phyloP scores from a whole-genome alignment of 2,797 vertebrate species.

The Loriculus beryllinus region DNA sequence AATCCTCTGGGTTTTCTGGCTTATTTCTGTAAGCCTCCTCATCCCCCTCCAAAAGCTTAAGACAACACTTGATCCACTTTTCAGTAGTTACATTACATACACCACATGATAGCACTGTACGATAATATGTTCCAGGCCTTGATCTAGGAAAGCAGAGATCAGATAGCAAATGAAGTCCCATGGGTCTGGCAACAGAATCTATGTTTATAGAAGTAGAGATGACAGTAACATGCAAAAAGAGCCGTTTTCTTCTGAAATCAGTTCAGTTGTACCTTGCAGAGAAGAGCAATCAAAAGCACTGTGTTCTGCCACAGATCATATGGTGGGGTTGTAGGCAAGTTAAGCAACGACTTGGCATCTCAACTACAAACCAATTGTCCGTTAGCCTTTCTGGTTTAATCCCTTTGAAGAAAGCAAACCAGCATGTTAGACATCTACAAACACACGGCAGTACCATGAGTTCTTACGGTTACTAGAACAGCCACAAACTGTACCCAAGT shows the following conservation, averaged over 20 bases:
- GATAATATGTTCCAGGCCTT: background rate
- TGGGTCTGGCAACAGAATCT: background rate
- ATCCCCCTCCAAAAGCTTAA: background rate
- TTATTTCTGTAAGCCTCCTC: background rate
- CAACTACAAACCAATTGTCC: background rate
- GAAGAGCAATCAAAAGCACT: background rate
- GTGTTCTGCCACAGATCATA: background rate
- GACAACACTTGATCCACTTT: background rate
- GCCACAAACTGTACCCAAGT: background rate
- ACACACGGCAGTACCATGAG: background rate
- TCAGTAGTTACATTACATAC: background rate
- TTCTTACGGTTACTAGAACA: background rate
- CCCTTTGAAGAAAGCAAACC: background rate
- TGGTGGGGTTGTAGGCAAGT: background rate
- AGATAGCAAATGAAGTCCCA: background rate
- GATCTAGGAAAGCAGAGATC: background rate
- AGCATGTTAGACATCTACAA: background rate
- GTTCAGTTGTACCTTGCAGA: background rate
- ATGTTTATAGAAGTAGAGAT: background rate
- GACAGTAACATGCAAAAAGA: background rate
- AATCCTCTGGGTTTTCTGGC: background rate
- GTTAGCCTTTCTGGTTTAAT: background rate
- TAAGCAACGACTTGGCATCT: background rate
- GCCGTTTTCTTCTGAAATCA: background rate
- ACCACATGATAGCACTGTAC: fast-evolving